phyloP scores from a whole-genome alignment of 2,888 invertebrate genomes.

The Unio delphinus region DNA sequence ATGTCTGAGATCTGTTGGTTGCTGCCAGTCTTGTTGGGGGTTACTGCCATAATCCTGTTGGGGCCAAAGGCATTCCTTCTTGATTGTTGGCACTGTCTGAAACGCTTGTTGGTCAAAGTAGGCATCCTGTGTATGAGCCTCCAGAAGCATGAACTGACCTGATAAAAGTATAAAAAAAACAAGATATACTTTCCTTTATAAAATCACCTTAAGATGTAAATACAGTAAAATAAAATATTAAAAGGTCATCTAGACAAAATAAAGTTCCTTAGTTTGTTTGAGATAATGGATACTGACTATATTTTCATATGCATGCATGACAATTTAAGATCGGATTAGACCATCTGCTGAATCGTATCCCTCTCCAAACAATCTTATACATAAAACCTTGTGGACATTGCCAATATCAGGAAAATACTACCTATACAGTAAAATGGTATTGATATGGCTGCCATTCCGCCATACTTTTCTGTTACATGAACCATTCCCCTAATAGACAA shows the following conservation, averaged over 20 bases:
- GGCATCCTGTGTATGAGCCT: slow-evolving; percentile 41
- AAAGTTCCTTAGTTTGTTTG: too few species aligned
- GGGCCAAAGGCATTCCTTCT: slow-evolving; percentile 54
- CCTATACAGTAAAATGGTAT: neutral
- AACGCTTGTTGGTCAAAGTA: slow-evolving; percentile 74
- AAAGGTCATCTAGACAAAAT: too few species aligned
- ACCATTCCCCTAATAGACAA: neutral
- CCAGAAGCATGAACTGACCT: slow-evolving; percentile 55
- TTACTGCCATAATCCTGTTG: slow-evolving; percentile 67
- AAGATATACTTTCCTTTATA: too few species aligned
- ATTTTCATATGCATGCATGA: too few species aligned
- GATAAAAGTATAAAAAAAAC: neutral
- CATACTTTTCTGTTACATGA: neutral
- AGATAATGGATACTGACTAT: too few species aligned
- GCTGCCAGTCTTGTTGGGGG: slow-evolving; percentile 72
- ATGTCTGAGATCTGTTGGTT: slow-evolving; percentile 57
- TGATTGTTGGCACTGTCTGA: slow-evolving; percentile 80
- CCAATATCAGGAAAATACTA: too few species aligned
- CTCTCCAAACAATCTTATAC: too few species aligned
- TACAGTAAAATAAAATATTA: too few species aligned
- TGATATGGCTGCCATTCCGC: neutral
- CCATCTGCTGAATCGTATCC: too few species aligned
- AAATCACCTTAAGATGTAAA: too few species aligned
- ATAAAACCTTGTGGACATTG: too few species aligned
- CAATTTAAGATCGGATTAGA: too few species aligned